Conservation (phyloP, 2,113 vertebrate species). For the Zapus hudsonius region DNA sequence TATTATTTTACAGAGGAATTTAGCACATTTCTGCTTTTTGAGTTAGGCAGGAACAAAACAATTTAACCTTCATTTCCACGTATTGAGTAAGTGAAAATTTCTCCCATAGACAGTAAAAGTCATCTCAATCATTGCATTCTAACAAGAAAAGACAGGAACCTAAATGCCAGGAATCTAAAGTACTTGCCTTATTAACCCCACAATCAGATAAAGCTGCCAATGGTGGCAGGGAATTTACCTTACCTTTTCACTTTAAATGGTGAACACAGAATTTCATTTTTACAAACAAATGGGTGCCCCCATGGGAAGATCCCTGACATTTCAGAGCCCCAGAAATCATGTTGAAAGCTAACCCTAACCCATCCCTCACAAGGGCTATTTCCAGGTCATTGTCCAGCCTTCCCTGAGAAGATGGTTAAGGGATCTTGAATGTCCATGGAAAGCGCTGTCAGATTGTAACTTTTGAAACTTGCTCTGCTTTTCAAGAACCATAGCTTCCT, state of each 20-base stretch:
- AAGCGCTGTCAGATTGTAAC: background rate
- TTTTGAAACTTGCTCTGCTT: slow-evolving; percentile 3
- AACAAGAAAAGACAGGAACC: slow-evolving; percentile 22
- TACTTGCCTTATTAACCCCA: background rate
- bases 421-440: no score
- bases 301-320: background rate
- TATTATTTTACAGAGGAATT: background rate
- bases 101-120: background rate
- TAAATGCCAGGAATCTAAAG: background rate
- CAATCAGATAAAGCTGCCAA: background rate
- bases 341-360: background rate
- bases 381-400: background rate
- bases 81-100: background rate
- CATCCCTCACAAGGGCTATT: background rate
- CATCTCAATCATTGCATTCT: slow-evolving; percentile 2
- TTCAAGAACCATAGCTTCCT: background rate
- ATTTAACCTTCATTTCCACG: background rate
- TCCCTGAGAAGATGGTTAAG: background rate
- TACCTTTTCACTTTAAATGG: slow-evolving; percentile 20
- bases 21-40: background rate
- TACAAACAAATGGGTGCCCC: background rate
- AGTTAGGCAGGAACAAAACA: background rate
- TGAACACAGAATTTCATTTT: background rate
- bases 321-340: background rate
- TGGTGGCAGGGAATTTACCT: background rate